Evolutionary conservation across 1,140 invertebrate species (phyloP), one percentile per base, ranked within the genome.

Genomic region (Dermatophagoides farinae): DNA sequence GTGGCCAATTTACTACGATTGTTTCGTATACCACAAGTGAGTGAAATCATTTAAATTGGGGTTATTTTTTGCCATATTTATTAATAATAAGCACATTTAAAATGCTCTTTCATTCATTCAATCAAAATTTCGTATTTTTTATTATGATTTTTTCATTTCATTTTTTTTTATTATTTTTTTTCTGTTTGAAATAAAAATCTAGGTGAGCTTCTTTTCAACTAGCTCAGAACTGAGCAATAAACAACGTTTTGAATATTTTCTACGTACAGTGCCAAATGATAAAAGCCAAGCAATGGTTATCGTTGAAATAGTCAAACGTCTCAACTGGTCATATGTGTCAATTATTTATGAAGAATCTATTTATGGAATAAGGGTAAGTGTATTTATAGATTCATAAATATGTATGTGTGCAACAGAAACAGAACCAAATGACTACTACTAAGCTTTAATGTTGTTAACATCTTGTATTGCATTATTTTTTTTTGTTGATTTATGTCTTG

Each of bases 271-370:
- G 66, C 90, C 91, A 0, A 92, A 88, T 1, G 90, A 96, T 72
- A 82, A 86, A 67, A 84, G 92, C 73, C 90, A 95, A 74, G 89
- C 91, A 0, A 83, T 87, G 68, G 90, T 86, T 0, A 95, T 96
- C 85, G 86, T 93, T 1, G 86, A 91, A 66, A 87, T 96, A 64
- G 83, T 95, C n/a, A 79, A 79, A 60, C 74, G 74, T 62, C 80
- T 95, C 70, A 79, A 80, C 22, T 95, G 90, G 90, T 88, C 84
- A 63, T 96, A 95, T 72, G 83, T 96, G 0, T 92, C 88, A 25
- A 86, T 96, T 54, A 83, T 96, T 57, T 95, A 95, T 69, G 90
- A 96, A 73, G 90, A 96, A 71, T 92, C 88, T 51, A 93, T 88
- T 74, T 96, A 96, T 67, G 90, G 91, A 4, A 88, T 90, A 47